Evolutionary conservation across 2,888 invertebrate species (phyloP).

Genomic region (Vandiemenella viatica): DNA sequence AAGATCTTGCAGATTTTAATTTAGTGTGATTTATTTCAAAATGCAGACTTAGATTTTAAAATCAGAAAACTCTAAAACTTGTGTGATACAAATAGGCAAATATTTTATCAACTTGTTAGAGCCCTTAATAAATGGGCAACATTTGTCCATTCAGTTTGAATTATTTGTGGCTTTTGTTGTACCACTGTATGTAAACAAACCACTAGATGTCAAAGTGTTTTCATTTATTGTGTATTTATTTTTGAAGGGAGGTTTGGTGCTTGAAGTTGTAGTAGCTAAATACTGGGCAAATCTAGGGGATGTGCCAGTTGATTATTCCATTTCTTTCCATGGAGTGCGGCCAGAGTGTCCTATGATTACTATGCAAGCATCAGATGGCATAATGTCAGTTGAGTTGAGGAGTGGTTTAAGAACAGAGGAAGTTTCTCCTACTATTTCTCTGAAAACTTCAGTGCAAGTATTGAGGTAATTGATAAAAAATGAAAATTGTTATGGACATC

Average conservation of each 20-base stretch:
- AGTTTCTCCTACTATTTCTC: constrained; percentile 52
- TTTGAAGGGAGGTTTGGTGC: constrained; percentile 50
- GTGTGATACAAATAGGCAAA: too few relatives aligned
- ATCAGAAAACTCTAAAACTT: too few relatives aligned
- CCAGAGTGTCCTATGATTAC: constrained; percentile 47
- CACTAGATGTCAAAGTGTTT: too few relatives aligned
- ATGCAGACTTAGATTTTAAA: too few relatives aligned
- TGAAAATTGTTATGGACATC: not conserved
- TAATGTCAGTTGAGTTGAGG: constrained; percentile 53
- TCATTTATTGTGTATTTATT: too few relatives aligned
- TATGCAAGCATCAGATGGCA: constrained; percentile 61
- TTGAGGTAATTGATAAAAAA: constrained; percentile 34
- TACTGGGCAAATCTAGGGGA: constrained; percentile 89
- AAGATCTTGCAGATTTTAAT: too few relatives aligned
- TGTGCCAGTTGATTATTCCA: constrained; percentile 50
- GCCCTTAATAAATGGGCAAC: too few relatives aligned
- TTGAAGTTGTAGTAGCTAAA: constrained; percentile 84
- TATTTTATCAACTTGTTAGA: too few relatives aligned
- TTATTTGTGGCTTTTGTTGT: too few relatives aligned
- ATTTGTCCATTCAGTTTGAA: too few relatives aligned
- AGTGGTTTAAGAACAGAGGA: constrained; percentile 61
- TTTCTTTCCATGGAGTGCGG: constrained; percentile 70
- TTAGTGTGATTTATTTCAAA: too few relatives aligned
- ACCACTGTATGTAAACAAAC: too few relatives aligned
- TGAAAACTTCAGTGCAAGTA: constrained; percentile 61